Evolutionary conservation across 2,113 vertebrate genomes (phyloP).

Genomic region (Oryzias melastigma): DNA sequence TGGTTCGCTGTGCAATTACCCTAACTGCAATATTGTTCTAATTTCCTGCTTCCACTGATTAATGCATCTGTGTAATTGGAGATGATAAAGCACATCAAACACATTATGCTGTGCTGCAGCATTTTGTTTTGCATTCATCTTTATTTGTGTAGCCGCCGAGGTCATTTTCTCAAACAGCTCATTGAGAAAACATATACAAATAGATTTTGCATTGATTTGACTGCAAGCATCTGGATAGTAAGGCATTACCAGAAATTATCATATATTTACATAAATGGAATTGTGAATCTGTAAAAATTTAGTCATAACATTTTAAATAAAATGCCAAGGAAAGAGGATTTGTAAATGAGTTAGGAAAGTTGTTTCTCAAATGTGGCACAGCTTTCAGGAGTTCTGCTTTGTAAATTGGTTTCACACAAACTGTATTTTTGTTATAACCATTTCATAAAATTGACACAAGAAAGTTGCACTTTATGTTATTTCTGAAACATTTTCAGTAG

Average conservation of each 20-base stretch:
- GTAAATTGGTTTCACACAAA: no score
- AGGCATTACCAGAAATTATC: slow-evolving; percentile 4
- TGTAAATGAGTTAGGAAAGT: neutral
- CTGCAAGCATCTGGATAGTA: neutral
- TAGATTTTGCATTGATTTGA: slow-evolving; percentile 6
- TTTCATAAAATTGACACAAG: no score
- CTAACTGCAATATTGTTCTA: neutral
- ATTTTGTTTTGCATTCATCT: neutral
- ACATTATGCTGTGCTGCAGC: neutral
- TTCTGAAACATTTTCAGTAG: no score
- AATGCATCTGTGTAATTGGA: neutral
- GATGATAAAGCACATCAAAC: slow-evolving; percentile 5
- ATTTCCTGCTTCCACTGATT: neutral
- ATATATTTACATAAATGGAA: slow-evolving; percentile 1
- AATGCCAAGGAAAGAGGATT: neutral
- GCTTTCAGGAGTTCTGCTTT: neutral
- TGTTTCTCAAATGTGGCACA: neutral
- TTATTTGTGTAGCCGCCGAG: neutral
- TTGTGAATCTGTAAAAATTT: neutral
- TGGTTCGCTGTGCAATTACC: neutral
- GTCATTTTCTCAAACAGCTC: neutral
- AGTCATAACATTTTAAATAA: neutral
- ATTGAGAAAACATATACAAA: no score
- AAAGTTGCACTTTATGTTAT: no score
- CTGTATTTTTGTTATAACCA: no score